Base-by-base conservation (phyloP, 53 echinoderm and acorn worm species). In the Hippasteria phrygiana region DNA sequence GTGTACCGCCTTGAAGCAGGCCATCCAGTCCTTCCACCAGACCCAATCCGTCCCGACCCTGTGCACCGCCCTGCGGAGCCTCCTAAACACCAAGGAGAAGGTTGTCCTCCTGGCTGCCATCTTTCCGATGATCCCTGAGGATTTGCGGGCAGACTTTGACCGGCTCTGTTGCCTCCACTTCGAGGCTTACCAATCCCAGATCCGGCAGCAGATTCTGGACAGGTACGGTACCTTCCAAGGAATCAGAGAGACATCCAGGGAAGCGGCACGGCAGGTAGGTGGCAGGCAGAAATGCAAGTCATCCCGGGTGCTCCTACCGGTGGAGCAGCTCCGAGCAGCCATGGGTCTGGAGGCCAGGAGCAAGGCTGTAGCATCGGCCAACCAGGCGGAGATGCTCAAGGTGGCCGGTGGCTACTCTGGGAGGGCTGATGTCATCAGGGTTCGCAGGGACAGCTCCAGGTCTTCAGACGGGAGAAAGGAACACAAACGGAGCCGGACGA, bases 111-210 rank as follows among this genome's bases (percentile, higher is more conserved):
- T 99, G 66, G 74, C 76, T 33, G 88, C 80, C 56, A 90, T 99
- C 69, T 94, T 91, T 59, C 93, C 93, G 6, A 94, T 94, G 94
- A 90, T 99, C 14, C 96, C 96, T 4, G 71, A 62, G 4, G 89
- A 96, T 55, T 78, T 94, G 9, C 85, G 75, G 64, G 65, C 34
- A 18, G 99, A 99, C 50, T 99, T 96, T 81, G 91, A 99, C 45
- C 92, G 86, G 2, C 80, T 99, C 14, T 96, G 93, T 69, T 88
- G 84, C 14, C 90, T 99, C 14, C 93, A 99, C 36, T 99, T 98
- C 75, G 90, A 94, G 35, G 39, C 82, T 34, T 95, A 97, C 43
- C 54, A 46, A 32, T 79, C 76, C n/a, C 39, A 77, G n/a, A 55
- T 90, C 37, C 66, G 88, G 28, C 88, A 88, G 1, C 80, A 94